phyloP scores from a whole-genome alignment of 1,140 invertebrate species.

The Conus betulinus region DNA sequence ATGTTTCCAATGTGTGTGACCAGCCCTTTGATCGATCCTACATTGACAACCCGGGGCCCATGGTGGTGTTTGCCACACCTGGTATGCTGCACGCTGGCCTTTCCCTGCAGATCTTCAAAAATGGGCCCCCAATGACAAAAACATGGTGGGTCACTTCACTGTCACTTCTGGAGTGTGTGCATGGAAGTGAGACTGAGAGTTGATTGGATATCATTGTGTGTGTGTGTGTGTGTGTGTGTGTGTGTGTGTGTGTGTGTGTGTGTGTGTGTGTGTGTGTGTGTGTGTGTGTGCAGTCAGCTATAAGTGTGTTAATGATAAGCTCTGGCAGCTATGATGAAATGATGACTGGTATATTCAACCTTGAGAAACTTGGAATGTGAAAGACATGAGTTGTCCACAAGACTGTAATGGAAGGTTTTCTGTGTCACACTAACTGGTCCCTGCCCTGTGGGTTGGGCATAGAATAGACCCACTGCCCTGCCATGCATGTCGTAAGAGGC shows the following conservation, averaged over 20 bases:
- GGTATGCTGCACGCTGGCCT: conserved; percentile 99
- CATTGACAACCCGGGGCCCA: conserved; percentile 98
- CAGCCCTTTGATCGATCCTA: conserved; percentile 95
- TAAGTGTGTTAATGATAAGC: no score
- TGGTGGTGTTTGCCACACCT: conserved; percentile 99
- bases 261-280: background rate
- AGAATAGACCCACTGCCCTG: no score
- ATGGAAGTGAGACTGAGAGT: no score
- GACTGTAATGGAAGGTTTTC: no score
- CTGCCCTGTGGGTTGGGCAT: no score
- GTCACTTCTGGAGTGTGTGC: no score
- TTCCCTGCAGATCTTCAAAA: conserved; percentile 99
- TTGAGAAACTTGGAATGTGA: no score
- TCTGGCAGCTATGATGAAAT: no score
- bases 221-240: background rate
- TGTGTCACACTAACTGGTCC: no score
- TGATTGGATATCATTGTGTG: background rate
- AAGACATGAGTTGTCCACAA: no score
- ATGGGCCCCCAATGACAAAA: conserved; percentile 98
- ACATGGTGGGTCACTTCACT: conserved; percentile 84
- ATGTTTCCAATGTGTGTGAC: background rate
- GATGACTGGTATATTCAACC: no score
- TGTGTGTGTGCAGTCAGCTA: background rate
- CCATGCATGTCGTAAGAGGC: no score
- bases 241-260: conserved; percentile 6